Evolutionary conservation across 2,113 vertebrate species (phyloP).

Genomic region (Microcebus ravelobensis): DNA sequence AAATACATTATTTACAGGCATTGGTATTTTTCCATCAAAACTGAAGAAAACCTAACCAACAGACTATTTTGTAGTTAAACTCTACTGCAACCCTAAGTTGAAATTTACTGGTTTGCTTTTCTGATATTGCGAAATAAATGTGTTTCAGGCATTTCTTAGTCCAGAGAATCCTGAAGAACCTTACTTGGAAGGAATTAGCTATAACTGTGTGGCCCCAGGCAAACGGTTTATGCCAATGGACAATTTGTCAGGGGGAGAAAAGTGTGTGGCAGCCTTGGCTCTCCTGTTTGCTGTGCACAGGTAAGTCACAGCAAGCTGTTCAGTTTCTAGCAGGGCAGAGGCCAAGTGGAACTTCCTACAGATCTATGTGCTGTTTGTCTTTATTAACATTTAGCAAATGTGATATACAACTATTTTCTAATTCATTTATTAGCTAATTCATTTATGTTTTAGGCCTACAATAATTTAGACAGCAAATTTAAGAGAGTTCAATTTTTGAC

Average conservation of each 20-base stretch:
- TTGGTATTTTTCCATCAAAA: not conserved
- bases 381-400: not conserved
- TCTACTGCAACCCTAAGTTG: not conserved
- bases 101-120: not conserved
- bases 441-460: not conserved
- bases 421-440: not conserved
- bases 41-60: not conserved
- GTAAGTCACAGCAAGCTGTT: conserved; percentile 70
- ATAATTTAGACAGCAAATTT: not conserved
- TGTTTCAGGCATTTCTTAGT: conserved; percentile 93
- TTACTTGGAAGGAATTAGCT: conserved; percentile 94
- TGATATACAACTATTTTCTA: not conserved
- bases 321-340: not conserved
- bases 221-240: conserved; percentile 99
- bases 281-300: conserved; percentile 97
- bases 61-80: not conserved
- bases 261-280: conserved; percentile 93
- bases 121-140: conserved; percentile 29
- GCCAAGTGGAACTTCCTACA: rapidly evolving
- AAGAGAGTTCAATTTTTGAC: not conserved
- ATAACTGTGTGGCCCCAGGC: conserved; percentile 95
- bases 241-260: conserved; percentile 96
- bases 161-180: conserved; percentile 96
- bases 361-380: not conserved
- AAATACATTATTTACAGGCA: not conserved